phyloP scores from a whole-genome alignment of 2,113 vertebrate species.

The Semicossyphus pulcher region DNA sequence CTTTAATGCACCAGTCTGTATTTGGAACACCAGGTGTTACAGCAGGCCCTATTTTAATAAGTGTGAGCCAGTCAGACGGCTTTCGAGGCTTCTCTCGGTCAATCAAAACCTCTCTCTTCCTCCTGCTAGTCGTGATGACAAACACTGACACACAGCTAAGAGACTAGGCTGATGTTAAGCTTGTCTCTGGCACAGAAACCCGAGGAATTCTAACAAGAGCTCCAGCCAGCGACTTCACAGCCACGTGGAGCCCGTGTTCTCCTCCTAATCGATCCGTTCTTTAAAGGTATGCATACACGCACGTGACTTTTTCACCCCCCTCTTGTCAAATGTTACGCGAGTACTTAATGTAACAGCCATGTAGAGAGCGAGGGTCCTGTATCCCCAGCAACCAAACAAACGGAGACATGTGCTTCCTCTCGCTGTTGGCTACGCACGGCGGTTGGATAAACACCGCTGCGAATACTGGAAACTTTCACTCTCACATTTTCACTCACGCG shows the following conservation, averaged over 20 bases:
- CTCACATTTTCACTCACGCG: constrained; percentile 64
- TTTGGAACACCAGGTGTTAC: constrained; percentile 59
- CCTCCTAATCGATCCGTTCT: constrained; percentile 32
- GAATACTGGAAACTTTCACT: constrained; percentile 77
- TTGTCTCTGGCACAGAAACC: constrained; percentile 41
- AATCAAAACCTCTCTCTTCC: constrained; percentile 53
- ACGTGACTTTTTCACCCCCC: constrained; percentile 30
- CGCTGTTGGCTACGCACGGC: constrained; percentile 60
- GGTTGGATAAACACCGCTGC: constrained; percentile 69
- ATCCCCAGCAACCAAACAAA: constrained; percentile 82
- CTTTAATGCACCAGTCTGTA: constrained; percentile 39
- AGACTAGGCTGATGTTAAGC: constrained; percentile 31
- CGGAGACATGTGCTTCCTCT: constrained; percentile 80
- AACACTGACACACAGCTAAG: constrained; percentile 37
- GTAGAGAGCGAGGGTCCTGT: constrained; percentile 57
- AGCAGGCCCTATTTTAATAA: constrained; percentile 58
- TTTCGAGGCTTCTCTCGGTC: constrained; percentile 41
- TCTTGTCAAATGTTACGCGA: constrained; percentile 63
- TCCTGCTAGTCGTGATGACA: constrained; percentile 47
- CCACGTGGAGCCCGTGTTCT: constrained; percentile 22
- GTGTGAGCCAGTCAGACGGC: constrained; percentile 45
- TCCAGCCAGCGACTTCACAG: constrained; percentile 19
- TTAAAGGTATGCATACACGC: constrained; percentile 27
- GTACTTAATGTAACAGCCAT: constrained; percentile 58
- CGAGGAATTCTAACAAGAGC: constrained; percentile 38